A percentile compares a stretch with the other conserved stretches of the same genome.
phyloP scores from a whole-genome alignment of 2,888 invertebrate genomes.

The Thelaira solivaga region DNA sequence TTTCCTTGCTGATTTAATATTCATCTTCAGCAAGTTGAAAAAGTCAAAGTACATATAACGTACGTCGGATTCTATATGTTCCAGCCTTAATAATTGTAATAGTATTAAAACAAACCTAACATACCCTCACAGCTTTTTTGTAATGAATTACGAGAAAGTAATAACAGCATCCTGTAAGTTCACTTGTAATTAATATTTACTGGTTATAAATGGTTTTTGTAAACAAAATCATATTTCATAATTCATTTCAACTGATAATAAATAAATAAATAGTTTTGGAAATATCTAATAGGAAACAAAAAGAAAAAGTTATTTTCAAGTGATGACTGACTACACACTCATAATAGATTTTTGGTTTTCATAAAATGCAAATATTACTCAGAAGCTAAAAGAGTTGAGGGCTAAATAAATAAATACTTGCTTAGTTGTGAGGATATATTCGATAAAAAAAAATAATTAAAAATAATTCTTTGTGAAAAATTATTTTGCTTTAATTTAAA shows the following conservation, averaged over 20 bases:
- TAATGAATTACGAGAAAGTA: not conserved
- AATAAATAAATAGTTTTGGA: not conserved
- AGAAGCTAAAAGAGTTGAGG: not conserved
- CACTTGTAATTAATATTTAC: conserved; percentile 10
- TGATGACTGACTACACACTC: not conserved
- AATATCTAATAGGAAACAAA: not conserved
- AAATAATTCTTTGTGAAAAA: too few relatives aligned
- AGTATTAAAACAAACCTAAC: not conserved
- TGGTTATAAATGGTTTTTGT: conserved; percentile 21
- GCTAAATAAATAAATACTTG: too few relatives aligned
- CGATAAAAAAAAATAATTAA: too few relatives aligned
- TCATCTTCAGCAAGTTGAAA: too few relatives aligned
- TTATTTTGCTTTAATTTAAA: too few relatives aligned
- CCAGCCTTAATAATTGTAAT: too few relatives aligned
- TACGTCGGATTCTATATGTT: too few relatives aligned
- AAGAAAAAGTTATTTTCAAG: not conserved
- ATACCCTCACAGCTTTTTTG: not conserved
- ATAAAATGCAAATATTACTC: conserved; percentile 17
- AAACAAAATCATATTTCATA: conserved; percentile 30
- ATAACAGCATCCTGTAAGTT: conserved; percentile 11
- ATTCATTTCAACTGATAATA: conserved; percentile 22
- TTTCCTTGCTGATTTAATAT: too few relatives aligned
- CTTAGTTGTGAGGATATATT: too few relatives aligned
- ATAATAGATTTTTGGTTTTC: too few relatives aligned
- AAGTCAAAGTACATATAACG: too few relatives aligned